Conservation (phyloP, 92 coral and sea anemone species). For the Pocillopora grandis region DNA sequence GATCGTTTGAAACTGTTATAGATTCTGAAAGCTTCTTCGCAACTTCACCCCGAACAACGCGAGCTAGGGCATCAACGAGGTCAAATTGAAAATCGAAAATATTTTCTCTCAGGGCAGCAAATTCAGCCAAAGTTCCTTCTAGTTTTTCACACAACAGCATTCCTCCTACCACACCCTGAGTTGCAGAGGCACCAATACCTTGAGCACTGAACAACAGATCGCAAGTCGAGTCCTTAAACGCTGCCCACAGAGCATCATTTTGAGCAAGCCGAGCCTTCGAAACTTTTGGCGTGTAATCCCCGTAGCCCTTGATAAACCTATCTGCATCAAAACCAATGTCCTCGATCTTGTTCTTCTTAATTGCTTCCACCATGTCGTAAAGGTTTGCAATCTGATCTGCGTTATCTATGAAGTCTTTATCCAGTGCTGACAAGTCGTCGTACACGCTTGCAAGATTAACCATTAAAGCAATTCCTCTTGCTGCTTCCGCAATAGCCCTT, state of each 20-base stretch:
- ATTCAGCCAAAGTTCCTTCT: constrained; percentile 74
- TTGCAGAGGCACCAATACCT: constrained; percentile 33
- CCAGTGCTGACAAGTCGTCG: constrained; percentile 13
- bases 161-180: constrained; percentile 50
- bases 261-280: constrained; percentile 29
- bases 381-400: constrained; percentile 40
- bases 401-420: constrained; percentile 37
- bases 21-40: constrained; percentile 26
- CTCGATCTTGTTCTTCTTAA: constrained; percentile 26
- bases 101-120: constrained; percentile 53
- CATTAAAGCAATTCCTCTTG: constrained; percentile 2
- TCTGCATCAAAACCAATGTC: constrained; percentile 42
- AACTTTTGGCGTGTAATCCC: constrained; percentile 65
- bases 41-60: constrained; percentile 60
- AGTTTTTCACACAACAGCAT: constrained; percentile 64
- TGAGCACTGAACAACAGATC: constrained; percentile 49
- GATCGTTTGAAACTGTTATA: constrained; percentile 30
- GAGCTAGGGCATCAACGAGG: constrained; percentile 63
- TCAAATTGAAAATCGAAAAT: constrained; percentile 77
- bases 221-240: constrained; percentile 59
- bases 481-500: constrained; percentile 6
- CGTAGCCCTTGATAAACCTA: constrained; percentile 56
- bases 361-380: constrained; percentile 25
- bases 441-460: background rate
- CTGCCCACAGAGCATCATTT: constrained; percentile 58